These are phyloP conservation scores for Sitta europaea DNA, from an alignment of 2,113 vertebrate genomes.

Conservation along the genomic window DNA sequence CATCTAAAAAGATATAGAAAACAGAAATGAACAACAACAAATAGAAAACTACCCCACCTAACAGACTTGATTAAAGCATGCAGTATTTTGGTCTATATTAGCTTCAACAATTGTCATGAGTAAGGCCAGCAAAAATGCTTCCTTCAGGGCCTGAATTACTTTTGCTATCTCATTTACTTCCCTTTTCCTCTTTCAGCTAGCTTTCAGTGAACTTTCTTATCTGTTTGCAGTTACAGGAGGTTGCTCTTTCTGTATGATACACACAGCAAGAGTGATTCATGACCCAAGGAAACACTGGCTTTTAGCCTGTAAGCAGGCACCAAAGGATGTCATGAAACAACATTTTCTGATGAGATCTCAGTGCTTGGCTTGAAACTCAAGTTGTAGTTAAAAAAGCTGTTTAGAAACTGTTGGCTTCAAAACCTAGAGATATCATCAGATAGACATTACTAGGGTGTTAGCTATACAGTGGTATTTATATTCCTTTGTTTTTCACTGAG, in stretches of 20 bases:
- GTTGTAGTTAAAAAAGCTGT: not conserved
- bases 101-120: not conserved
- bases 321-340: not conserved
- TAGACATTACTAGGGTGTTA: not conserved
- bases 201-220: not conserved
- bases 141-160: not conserved
- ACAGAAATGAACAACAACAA: not conserved
- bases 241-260: not conserved
- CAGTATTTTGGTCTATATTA: not conserved
- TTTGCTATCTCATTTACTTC: not conserved
- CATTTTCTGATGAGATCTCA: not conserved
- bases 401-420: not conserved
- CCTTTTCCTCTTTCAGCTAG: not conserved
- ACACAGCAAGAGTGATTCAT: not conserved
- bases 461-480: not conserved
- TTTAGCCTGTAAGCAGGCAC: not conserved
- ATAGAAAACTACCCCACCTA: not conserved
- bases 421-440: not conserved
- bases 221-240: not conserved
- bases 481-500: not conserved
- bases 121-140: not conserved
- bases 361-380: not conserved
- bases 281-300: not conserved
- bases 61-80: not conserved
- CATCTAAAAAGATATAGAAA: constrained; percentile 77